Conservation (phyloP, 92 coral and sea anemone genomes). For the Umimayanthus chanpuru region DNA sequence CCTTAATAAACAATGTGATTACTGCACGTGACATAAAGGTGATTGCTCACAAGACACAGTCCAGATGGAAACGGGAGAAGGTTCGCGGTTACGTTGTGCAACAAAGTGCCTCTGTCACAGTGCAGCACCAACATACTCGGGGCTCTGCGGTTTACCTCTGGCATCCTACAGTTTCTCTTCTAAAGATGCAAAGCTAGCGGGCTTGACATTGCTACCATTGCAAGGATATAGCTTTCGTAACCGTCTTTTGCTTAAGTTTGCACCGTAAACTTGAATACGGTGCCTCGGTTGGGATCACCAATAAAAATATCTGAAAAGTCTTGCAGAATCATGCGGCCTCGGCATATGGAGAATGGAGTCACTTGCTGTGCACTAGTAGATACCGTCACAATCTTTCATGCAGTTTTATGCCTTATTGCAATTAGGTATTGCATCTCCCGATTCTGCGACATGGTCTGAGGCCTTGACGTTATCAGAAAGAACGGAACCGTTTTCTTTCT, state of each 20-base stretch:
- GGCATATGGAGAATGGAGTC: neutral
- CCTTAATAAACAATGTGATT: too few relatives aligned
- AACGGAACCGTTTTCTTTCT: neutral
- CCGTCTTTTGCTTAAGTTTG: constrained; percentile 50
- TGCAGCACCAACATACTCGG: too few relatives aligned
- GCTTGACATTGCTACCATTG: neutral
- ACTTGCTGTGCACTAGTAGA: neutral
- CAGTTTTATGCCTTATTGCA: neutral
- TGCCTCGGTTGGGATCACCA: constrained; percentile 44
- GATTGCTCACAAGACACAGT: too few relatives aligned
- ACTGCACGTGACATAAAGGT: too few relatives aligned
- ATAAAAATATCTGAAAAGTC: constrained; percentile 48
- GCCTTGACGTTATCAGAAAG: neutral
- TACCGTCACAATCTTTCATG: neutral
- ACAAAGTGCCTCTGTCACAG: too few relatives aligned
- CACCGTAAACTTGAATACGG: constrained; percentile 34
- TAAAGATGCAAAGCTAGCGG: too few relatives aligned
- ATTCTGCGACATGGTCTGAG: neutral
- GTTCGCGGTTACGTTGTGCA: too few relatives aligned
- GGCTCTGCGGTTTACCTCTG: too few relatives aligned
- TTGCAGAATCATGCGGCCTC: constrained; percentile 44
- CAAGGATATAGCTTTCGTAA: constrained; percentile 43
- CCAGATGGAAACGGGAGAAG: too few relatives aligned
- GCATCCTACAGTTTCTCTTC: too few relatives aligned
- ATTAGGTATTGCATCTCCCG: neutral